Evolutionary conservation across 2,797 vertebrate genomes (phyloP), one percentile per base, ranked within the genome.

Genomic region (Cuniculus paca): DNA sequence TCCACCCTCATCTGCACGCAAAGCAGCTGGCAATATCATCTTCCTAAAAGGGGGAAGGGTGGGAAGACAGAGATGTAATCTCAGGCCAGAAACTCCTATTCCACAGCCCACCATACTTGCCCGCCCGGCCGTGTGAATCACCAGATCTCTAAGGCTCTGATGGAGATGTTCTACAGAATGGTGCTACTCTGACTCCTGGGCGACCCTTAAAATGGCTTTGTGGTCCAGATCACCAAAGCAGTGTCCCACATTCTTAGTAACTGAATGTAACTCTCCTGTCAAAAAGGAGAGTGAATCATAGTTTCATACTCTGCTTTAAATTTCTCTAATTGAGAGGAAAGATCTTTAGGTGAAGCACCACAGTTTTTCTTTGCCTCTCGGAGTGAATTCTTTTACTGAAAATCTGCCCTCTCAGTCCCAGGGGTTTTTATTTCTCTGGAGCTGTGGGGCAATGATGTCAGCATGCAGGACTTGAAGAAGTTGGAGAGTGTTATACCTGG

Each of bases 301-400:
- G 39, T 63, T 63, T 39, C 14, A 34, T 31, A 14, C 11, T 36
- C 24, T 24, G 54, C 72, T 79, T 81, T 63, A 9, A 31, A 52
- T 56, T 79, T 95, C 79, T 88, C 60, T 83, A 75, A 84, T 11
- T 39, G 54, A 92, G 78, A 83, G 52, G 63, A 77, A 88, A 85
- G 54, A 65, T 54, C 92, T 82, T 85, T 16, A 34, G 45, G 5
- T 50, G 13, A 20, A 77, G 54, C 54, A 79, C 60, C 56, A 36
- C 70, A 24, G 5, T 34, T 75, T 16, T 56, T 91, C 89, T 89
- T 72, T 65, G 54, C 94, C 93, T 83, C 54, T 0, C 4, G 13
- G 22, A 20, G 10, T 34, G 45, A 91, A 31, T 65, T 90, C 56
- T 36, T 90, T 70, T 61, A 28, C 45, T 93, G 58, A 90, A 92